Base-by-base conservation (phyloP, 2,797 vertebrate species). In the Labroides dimidiatus region DNA sequence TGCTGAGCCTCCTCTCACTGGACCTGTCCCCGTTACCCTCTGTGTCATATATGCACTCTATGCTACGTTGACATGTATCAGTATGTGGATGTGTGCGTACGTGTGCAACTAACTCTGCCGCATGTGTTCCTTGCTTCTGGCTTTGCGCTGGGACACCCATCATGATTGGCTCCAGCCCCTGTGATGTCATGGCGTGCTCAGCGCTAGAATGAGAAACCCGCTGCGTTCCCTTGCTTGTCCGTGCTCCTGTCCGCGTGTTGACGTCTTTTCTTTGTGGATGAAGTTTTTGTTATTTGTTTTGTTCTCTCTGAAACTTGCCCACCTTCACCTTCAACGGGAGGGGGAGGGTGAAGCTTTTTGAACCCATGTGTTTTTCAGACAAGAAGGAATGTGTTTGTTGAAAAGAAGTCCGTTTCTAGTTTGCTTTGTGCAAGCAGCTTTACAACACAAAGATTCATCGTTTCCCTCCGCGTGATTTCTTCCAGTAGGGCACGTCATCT, bases 1-100 rank as follows among this genome's bases (percentile, higher is more conserved):
- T 80, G 85, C 89, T 90, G 88, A 93, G 83, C 87, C 82, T 48
- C 59, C 81, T 6, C 78, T 79, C 84, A 75, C 84, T 42, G 67
- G 88, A 90, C 86, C 91, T 78, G 69, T 68, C 74, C 88, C 87
- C 67, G 42, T 77, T 92, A 82, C 76, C 89, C 78, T 88, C 78
- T 82, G 78, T 93, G 91, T 92, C 91, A 93, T 93, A 93, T 93
- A 93, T 93, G 93, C 93, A 94, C 93, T 93, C 91, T 93, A 86
- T 92, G 91, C 91, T 93, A 81, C 48, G 88, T 93, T 89, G 84
- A 91, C 68, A 78, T 84, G 87, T 85, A 86, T 88, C 77, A 65
- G 85, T 79, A 72, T 69, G 87, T 89, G 86, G 87, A 75, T 77
- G 80, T 90, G 79, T 72, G 82, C 44, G 83, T 81, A 56, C 50